These are phyloP conservation scores for Apotomis betuletana DNA, from an alignment of 2,888 invertebrate species.

Conservation along the genomic window DNA sequence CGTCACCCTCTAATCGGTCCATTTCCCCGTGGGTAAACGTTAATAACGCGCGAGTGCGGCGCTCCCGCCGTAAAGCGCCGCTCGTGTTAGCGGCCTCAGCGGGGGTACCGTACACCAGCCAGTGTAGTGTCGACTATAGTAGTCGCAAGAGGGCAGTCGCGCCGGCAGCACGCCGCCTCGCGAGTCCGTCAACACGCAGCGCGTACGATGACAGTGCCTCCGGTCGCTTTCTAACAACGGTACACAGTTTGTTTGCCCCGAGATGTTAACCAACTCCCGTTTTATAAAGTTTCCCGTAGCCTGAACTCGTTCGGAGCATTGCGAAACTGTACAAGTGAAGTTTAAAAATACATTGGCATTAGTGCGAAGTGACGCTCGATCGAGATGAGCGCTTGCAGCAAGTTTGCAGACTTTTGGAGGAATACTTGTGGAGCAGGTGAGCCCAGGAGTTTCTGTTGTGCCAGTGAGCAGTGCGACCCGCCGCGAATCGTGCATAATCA, in stretches of 20 bases:
- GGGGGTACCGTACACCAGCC: constrained; percentile 9
- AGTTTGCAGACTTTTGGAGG: constrained; percentile 81
- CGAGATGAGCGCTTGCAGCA: constrained; percentile 80
- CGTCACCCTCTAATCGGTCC: constrained; percentile 32
- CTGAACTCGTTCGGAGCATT: constrained; percentile 74
- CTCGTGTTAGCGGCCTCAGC: constrained; percentile 27
- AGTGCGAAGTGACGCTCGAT: constrained; percentile 71
- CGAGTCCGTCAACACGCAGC: constrained; percentile 49
- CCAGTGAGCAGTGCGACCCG: background rate
- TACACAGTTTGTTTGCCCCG: constrained; percentile 68
- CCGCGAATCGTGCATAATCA: constrained; percentile 6
- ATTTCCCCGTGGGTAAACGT: constrained; percentile 35
- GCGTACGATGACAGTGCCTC: constrained; percentile 59
- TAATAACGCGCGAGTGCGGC: constrained; percentile 25
- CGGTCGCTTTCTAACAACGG: constrained; percentile 74
- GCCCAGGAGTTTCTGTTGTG: constrained; percentile 44
- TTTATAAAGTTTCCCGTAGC: constrained; percentile 61
- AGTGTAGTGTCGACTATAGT: constrained; percentile 49
- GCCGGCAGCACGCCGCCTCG: constrained; percentile 64
- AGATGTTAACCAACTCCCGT: constrained; percentile 60
- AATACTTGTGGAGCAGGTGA: constrained; percentile 81
- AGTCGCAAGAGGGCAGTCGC: constrained; percentile 75
- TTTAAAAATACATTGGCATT: constrained; percentile 82
- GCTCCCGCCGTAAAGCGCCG: constrained; percentile 22
- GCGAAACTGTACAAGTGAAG: constrained; percentile 82